phyloP scores from a whole-genome alignment of 2,888 invertebrate genomes.

The Lepidochitona cinerea region DNA sequence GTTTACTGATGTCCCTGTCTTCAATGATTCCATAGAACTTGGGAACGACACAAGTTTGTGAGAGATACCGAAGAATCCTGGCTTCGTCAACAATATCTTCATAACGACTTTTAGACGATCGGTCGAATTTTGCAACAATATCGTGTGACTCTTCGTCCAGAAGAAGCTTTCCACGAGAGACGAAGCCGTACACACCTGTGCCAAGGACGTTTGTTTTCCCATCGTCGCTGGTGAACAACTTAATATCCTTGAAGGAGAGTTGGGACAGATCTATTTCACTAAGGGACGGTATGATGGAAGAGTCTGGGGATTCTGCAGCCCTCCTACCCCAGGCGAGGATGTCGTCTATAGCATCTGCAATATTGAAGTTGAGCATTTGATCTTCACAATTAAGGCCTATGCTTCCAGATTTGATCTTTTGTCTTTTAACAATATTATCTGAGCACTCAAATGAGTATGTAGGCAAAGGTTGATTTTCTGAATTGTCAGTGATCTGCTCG shows the following conservation, averaged over 20 bases:
- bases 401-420: too few relatives aligned
- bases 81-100: background rate
- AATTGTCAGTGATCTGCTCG: too few relatives aligned
- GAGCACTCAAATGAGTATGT: too few relatives aligned
- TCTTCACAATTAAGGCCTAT: too few relatives aligned
- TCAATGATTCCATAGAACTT: background rate
- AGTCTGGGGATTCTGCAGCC: too few relatives aligned
- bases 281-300: too few relatives aligned
- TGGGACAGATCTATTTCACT: background rate
- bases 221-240: background rate
- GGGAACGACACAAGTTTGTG: background rate
- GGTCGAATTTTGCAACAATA: background rate
- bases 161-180: background rate
- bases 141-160: background rate
- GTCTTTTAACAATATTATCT: too few relatives aligned
- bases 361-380: too few relatives aligned
- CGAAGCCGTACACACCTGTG: background rate
- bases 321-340: too few relatives aligned
- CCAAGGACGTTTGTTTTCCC: background rate
- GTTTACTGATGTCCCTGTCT: background rate
- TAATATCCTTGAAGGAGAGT: background rate
- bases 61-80: background rate
- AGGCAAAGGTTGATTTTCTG: too few relatives aligned
- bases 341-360: too few relatives aligned
- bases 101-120: background rate